Base-by-base conservation (phyloP, 2,113 vertebrate species). In the Zapus hudsonius region DNA sequence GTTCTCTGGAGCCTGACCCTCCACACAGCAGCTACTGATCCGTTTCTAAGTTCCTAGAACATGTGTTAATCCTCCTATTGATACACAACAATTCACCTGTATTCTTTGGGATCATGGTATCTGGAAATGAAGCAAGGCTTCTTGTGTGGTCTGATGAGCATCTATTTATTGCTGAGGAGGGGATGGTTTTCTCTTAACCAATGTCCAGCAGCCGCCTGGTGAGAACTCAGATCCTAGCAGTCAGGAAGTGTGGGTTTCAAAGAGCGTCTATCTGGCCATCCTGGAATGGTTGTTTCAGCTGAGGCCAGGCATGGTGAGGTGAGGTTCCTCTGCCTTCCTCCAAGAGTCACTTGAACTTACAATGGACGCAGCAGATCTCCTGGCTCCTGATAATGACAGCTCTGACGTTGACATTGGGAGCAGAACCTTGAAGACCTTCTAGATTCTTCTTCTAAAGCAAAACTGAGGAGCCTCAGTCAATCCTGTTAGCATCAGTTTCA, bases 81-180 rank as follows among this genome's bases (percentile, higher is more conserved):
- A n/a, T n/a, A n/a, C n/a, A n/a, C n/a, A n/a, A n/a, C n/a, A n/a
- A n/a, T n/a, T n/a, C n/a, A n/a, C n/a, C n/a, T n/a, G n/a, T n/a
- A n/a, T n/a, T n/a, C 5, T 87, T 61, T 73, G 17, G 88, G 92
- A 81, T 85, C 44, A 40, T 40, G 13, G n/a, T 79, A 73, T 82
- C 38, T 0, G 0, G 66, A 55, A 84, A 40, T 59, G 44, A 87
- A 93, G 80, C 19, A 64, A 2, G 93, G 84, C 86, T 78, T 81
- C 31, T 83, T 88, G 63, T 92, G 82, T 92, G 76, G 69, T 84
- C 78, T 87, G 82, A 76, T 38, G 29, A 40, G 11, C 61, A 67
- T 89, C 82, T 79, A 12, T 73, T 57, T 44, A 44, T 29, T 40
- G 15, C 72, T 69, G 52, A 82, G 73, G 42, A 78, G 29, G 31